Evolutionary conservation across 1,140 invertebrate species (phyloP), one percentile per base, ranked within the genome.

Genomic region (Aphis craccivora): DNA sequence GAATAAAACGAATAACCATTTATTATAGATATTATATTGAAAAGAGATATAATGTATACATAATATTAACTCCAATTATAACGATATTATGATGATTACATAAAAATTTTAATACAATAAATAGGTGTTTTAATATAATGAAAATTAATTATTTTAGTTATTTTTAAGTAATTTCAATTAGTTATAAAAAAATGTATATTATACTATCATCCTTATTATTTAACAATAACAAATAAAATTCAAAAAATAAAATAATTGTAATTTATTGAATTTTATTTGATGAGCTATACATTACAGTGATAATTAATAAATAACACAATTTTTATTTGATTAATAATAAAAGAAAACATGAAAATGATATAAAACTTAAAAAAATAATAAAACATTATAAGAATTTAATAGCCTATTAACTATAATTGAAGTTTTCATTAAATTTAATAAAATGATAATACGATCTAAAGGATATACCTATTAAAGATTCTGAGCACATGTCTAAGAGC

Each of bases 401-500:
- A 76, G n/a, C n/a, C 60, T 76, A 76, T 76, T n/a, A 76, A 76
- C 22, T 20, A 86, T 8, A 37, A 60, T 90, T 55, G 23, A 30
- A 40, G 20, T 90, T 90, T 60, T 60, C 6, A 40, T 43, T 51
- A 9, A 88, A 90, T 60, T 89, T 89, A 53, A 51, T 35, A 37
- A 37, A 53, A 40, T 40, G n/a, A 53, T 37, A 90, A 67, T 67
- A 90, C 43, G 22, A 67, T 43, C 20, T 8, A 67, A 30, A 90
- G 7, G 25, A 91, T 81, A 81, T 25, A 40, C 37, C 37, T 40
- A 93, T 93, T 93, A 84, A 93, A 51, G 7, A 93, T 93, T 93
- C 91, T 20, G 48, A 86, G 45, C 91, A 93, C 91, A 93, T 53
- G 25, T 25, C 48, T 18, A 20, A 93, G 76, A 93, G 81, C 91